Evolutionary conservation across 1,140 invertebrate genomes (phyloP), one percentile per base, ranked within the genome.

Genomic region (Panulirus ornatus): DNA sequence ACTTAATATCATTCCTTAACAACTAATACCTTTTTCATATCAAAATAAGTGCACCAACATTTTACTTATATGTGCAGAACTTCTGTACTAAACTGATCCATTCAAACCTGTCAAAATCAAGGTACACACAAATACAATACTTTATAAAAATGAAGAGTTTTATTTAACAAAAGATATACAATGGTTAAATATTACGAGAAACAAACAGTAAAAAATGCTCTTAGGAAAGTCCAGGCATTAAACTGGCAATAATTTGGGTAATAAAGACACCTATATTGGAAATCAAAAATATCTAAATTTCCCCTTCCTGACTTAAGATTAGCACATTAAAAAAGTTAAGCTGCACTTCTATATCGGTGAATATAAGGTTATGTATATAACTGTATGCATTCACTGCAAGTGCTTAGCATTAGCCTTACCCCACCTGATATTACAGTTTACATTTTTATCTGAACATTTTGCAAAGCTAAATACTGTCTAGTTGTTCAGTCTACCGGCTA

Each of bases 91-190:
- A n/a, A n/a, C n/a, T n/a, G n/a, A n/a, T n/a, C n/a, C n/a, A n/a
- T n/a, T n/a, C n/a, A n/a, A n/a, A n/a, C n/a, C n/a, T n/a, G n/a
- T n/a, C n/a, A 30, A 66, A 66, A 8, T 66, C 27, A 66, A 22
- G 54, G 58, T 22, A 30, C 30, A 66, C 30, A 30, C 27, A 66
- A n/a, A n/a, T 22, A 66, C 27, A 66, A 2, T 8, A 9, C 27
- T 66, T 6, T 66, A 66, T 22, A 66, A 66, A 66, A 66, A 66
- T 66, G 58, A n/a, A n/a, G n/a, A 66, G 58, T 66, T 66, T 66
- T 66, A 66, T 66, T 66, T 66, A 66, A 66, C 58, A 66, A 66
- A 66, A 66, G 58, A 66, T 66, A 66, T 66, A 66, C 58, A 66
- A 66, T 66, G n/a, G 58, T 66, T 66, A 66, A 66, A 66, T 22